phyloP scores from a whole-genome alignment of 2,888 invertebrate species.

The Mythimna vitellina region DNA sequence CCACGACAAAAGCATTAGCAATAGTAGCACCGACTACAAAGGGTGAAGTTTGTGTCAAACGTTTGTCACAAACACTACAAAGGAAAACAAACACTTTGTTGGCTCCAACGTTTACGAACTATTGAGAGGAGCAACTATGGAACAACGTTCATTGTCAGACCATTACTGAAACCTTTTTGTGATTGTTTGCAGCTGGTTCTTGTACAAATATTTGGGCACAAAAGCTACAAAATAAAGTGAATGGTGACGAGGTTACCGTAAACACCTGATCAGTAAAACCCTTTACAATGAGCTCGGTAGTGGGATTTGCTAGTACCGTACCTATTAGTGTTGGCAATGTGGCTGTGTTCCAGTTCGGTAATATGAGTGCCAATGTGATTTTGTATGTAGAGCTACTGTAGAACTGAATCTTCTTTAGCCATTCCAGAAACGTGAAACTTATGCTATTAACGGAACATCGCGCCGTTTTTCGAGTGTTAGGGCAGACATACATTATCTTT shows the following conservation, averaged over 20 bases:
- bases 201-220: neutral
- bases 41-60: slow-evolving; percentile 10
- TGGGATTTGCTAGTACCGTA: neutral
- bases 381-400: no score
- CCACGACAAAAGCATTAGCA: slow-evolving; percentile 5
- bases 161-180: slow-evolving; percentile 25
- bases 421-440: no score
- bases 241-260: neutral
- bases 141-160: slow-evolving; percentile 20
- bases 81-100: slow-evolving; percentile 24
- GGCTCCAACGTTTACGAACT: slow-evolving; percentile 26
- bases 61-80: slow-evolving; percentile 33
- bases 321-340: no score
- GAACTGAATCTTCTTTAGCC: no score
- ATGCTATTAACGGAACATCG: no score
- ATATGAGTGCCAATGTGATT: no score
- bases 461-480: no score
- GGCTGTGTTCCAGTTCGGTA: no score
- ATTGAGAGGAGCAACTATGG: neutral
- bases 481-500: no score
- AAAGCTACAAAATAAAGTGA: neutral
- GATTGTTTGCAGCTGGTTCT: slow-evolving; percentile 6
- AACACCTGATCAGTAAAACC: neutral
- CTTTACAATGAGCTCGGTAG: neutral
- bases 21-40: slow-evolving; percentile 16